Base-by-base conservation (phyloP, 2,888 invertebrate genomes). In the Rhagonycha lutea region DNA sequence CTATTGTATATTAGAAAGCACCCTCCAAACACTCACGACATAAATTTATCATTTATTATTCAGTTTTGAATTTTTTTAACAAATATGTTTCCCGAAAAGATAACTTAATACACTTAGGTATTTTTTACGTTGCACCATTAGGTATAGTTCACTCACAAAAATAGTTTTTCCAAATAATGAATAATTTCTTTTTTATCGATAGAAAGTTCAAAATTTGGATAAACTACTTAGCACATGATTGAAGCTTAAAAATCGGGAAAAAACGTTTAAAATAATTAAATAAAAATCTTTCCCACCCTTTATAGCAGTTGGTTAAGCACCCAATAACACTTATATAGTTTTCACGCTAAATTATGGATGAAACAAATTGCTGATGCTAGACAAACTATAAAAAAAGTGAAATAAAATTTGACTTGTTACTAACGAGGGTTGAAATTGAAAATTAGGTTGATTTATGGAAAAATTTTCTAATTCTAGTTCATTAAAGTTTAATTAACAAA, bases 1-100 rank as follows among this genome's bases (percentile, higher is more conserved):
- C 79, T 77, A 80, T 79, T 81, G 79, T 82, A 28, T 68, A 18
- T 23, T 70, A 47, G 14, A 72, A 29, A 60, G 32, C 32, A 65
- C 70, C 72, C 72, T 68, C 69, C 69, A 61, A 62, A 29, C 29
- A 71, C 68, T 70, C 62, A 75, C 24, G 23, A 68, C 61, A 68
- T 67, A 71, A 70, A 74, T 74, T 70, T 74, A 74, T 74, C 67
- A 71, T 70, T 74, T 62, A 68, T 71, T 68, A 26, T 70, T 65
- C 60, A 65, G 65, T 69, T 63, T 63, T 28, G n/a, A 32, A 63
- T 61, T 62, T 65, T 60, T 61, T 62, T 12, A 70, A 24, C 47
- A 18, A 61, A 69, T 14, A 47, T 24, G 60, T 69, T 61, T 69
- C 61, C 47, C 47, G n/a, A 47, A 47, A 47, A n/a, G 47, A 47